Conservation (phyloP, 2,797 vertebrate genomes). For the Zalophus californianus region DNA sequence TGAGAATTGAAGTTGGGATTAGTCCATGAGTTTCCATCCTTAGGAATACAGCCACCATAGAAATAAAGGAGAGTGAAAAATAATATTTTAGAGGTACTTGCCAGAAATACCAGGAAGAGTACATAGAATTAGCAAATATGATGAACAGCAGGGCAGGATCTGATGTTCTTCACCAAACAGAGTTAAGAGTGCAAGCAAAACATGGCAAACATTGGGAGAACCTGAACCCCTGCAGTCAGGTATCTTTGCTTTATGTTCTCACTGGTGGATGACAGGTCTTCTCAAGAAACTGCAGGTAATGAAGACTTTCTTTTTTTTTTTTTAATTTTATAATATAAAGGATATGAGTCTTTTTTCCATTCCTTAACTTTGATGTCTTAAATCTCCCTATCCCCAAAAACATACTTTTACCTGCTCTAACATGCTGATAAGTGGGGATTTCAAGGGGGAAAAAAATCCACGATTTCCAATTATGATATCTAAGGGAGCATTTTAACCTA, state of each 20-base stretch:
- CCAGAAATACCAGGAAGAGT: neutral
- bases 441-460: slow-evolving; percentile 72
- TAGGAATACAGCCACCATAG: neutral
- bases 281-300: neutral
- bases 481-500: slow-evolving; percentile 81
- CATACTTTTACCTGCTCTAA: slow-evolving; percentile 75
- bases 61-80: neutral
- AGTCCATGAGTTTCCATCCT: neutral
- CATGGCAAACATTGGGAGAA: accelerated
- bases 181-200: neutral
- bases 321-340: slow-evolving; percentile 27
- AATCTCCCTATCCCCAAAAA: slow-evolving; percentile 74
- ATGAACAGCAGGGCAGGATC: neutral
- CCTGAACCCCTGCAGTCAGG: accelerated
- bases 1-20: neutral
- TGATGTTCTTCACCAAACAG: neutral
- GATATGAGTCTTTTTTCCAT: slow-evolving; percentile 57
- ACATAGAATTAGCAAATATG: neutral
- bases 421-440: slow-evolving; percentile 77
- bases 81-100: neutral
- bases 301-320: neutral
- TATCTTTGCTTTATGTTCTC: slow-evolving; percentile 33
- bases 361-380: slow-evolving; percentile 74
- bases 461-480: slow-evolving; percentile 79
- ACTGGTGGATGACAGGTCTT: slow-evolving; percentile 39